Conservation (phyloP, 2,888 invertebrate species). For the Ctena decussata region DNA sequence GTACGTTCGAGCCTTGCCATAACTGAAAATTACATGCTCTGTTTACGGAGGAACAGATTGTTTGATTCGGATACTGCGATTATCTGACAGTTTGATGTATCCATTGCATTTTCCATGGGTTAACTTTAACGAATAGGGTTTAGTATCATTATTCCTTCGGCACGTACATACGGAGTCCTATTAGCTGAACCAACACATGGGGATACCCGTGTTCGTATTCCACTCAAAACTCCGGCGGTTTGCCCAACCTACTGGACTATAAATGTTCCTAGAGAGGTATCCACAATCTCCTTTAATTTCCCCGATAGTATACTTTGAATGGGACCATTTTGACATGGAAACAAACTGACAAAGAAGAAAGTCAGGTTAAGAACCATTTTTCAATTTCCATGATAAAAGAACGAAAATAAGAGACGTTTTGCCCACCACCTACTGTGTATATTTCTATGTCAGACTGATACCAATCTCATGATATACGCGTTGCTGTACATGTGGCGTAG, state of each 20-base stretch:
- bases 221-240: not conserved
- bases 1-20: too few species aligned
- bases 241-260: not conserved
- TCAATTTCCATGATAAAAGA: not conserved
- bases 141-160: too few species aligned
- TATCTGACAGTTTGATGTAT: too few species aligned
- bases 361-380: not conserved
- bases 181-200: not conserved
- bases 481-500: not conserved
- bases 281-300: not conserved
- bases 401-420: constrained; percentile 18
- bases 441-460: constrained; percentile 21
- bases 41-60: too few species aligned
- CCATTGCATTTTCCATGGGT: too few species aligned
- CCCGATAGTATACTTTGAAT: not conserved
- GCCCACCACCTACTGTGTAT: constrained; percentile 13
- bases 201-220: not conserved
- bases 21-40: too few species aligned
- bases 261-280: not conserved
- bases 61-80: too few species aligned
- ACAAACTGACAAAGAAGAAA: constrained; percentile 21
- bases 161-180: too few species aligned
- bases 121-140: too few species aligned
- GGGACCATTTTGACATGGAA: constrained; percentile 25
- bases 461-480: not conserved